phyloP scores from a whole-genome alignment of 2,113 vertebrate genomes.

The Mixornis gularis region DNA sequence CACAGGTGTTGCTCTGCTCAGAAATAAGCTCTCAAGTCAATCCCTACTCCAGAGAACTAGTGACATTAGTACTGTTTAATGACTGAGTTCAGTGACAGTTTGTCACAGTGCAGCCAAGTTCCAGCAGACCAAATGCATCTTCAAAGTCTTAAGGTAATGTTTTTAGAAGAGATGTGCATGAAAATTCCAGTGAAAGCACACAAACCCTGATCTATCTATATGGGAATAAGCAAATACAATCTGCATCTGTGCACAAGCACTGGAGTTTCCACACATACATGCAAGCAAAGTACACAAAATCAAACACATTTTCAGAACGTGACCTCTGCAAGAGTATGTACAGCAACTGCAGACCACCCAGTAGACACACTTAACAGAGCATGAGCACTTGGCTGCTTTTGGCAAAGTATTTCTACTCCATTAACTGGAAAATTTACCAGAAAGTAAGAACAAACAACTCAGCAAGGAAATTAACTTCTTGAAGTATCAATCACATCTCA shows the following conservation, averaged over 20 bases:
- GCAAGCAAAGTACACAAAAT: conserved; percentile 45
- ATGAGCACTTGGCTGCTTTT: conserved; percentile 18
- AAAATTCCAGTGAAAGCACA: conserved; percentile 48
- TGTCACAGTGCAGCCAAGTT: neutral
- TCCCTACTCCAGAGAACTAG: neutral
- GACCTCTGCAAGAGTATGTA: conserved; percentile 49
- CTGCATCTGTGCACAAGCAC: conserved; percentile 15
- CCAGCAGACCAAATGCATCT: neutral
- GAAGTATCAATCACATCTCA: neutral
- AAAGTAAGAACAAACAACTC: conserved; percentile 18
- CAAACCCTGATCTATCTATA: neutral
- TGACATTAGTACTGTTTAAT: neutral
- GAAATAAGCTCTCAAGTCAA: neutral
- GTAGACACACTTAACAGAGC: conserved; percentile 11
- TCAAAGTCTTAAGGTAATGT: neutral
- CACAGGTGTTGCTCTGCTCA: neutral
- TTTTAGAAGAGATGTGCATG: neutral
- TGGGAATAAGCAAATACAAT: neutral
- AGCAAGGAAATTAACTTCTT: conserved; percentile 8
- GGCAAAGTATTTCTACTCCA: neutral
- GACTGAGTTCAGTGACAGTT: neutral
- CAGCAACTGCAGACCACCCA: conserved; percentile 43
- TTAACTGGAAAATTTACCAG: neutral
- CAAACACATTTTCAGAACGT: neutral
- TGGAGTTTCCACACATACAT: conserved; percentile 41